Percentiles rank a stretch among this genome's conserved stretches.
phyloP scores from a whole-genome alignment of 2,797 vertebrate genomes.

The Artibeus jamaicensis region DNA sequence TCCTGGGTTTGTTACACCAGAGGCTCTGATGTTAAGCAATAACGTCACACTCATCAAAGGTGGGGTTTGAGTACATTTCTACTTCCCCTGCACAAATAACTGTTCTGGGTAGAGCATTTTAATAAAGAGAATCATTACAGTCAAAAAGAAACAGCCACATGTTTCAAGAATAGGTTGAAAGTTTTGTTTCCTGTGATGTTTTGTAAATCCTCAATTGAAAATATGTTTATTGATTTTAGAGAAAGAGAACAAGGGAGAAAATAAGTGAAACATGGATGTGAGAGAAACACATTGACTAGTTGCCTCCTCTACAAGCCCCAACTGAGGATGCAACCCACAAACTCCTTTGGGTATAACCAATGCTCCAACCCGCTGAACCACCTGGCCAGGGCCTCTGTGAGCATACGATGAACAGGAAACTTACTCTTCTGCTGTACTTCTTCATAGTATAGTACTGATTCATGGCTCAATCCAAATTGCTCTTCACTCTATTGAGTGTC shows the following conservation, averaged over 20 bases:
- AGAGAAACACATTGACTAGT: too few species aligned
- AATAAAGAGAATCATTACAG: background rate
- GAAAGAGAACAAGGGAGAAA: too few species aligned
- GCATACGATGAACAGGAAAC: too few species aligned
- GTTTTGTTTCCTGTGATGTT: background rate
- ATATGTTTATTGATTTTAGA: too few species aligned
- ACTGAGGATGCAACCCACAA: too few species aligned
- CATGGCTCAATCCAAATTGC: background rate
- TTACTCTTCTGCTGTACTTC: background rate
- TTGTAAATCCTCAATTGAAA: too few species aligned
- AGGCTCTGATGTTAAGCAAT: background rate
- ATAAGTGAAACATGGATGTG: too few species aligned
- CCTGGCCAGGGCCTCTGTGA: too few species aligned
- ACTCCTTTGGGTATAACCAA: too few species aligned
- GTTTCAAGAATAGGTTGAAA: background rate
- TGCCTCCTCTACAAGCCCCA: too few species aligned
- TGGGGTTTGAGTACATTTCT: background rate
- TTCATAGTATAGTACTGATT: background rate
- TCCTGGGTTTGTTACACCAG: background rate
- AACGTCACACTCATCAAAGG: background rate
- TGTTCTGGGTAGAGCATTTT: background rate
- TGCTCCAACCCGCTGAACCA: too few species aligned
- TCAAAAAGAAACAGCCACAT: background rate
- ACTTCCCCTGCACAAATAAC: background rate
- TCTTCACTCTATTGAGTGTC: background rate